These are phyloP conservation scores for Trematomus bernacchii DNA, from an alignment of 2,797 vertebrate genomes.

Conservation along the genomic window DNA sequence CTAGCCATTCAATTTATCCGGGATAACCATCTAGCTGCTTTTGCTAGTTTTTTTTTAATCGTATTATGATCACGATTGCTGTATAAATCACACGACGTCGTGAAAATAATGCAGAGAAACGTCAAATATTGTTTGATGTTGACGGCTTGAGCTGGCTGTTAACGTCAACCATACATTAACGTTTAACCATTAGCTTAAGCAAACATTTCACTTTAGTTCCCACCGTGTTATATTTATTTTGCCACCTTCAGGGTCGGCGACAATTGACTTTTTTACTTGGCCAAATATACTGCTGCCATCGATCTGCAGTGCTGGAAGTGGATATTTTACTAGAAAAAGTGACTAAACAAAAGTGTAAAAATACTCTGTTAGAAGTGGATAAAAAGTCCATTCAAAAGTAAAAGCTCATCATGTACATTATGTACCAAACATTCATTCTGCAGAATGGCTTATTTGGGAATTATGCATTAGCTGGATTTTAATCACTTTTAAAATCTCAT, in stretches of 20 bases:
- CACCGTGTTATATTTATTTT: not conserved
- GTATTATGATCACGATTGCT: not conserved
- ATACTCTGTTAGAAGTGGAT: not conserved
- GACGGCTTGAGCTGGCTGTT: too few species aligned
- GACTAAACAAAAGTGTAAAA: not conserved
- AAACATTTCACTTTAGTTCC: slow-evolving; percentile 16
- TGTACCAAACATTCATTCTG: too few species aligned
- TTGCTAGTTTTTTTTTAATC: not conserved
- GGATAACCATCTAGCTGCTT: slow-evolving; percentile 8
- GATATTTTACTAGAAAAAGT: not conserved
- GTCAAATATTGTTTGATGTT: not conserved
- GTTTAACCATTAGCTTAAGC: slow-evolving; percentile 30
- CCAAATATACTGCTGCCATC: not conserved
- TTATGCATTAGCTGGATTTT: too few species aligned
- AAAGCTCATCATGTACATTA: too few species aligned
- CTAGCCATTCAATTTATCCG: slow-evolving; percentile 36
- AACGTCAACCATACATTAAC: not conserved
- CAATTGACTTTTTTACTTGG: not conserved
- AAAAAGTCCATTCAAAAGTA: too few species aligned
- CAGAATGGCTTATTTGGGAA: too few species aligned
- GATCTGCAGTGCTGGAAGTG: not conserved
- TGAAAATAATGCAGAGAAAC: not conserved
- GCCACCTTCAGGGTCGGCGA: not conserved
- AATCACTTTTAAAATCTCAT: too few species aligned
- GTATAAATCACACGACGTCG: fast-evolving